Conservation (phyloP, 1,140 invertebrate genomes). For the Drosophila ohnishii region DNA sequence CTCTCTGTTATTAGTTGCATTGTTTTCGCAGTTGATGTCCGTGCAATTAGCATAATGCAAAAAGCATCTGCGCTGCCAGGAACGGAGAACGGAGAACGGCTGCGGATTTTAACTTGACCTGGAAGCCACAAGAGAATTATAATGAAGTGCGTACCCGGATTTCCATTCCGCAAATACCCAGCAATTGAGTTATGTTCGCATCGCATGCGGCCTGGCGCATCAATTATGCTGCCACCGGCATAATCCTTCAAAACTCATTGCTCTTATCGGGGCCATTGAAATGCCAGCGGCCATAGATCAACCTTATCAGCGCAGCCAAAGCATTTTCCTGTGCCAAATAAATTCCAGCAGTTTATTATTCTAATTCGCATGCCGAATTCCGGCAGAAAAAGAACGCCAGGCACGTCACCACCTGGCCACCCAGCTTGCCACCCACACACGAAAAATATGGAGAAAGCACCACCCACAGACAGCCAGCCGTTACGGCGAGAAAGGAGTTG, state of each 20-base stretch:
- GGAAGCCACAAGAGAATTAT: conserved; percentile 1
- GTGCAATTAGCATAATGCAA: conserved; percentile 57
- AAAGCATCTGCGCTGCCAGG: conserved; percentile 19
- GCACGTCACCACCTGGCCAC: conserved; percentile 22
- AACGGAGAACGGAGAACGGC: neutral
- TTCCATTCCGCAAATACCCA: conserved; percentile 23
- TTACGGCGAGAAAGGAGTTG: conserved; percentile 41
- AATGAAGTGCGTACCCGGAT: conserved; percentile 43
- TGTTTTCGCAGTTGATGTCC: conserved; percentile 50
- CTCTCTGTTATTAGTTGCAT: conserved; percentile 44
- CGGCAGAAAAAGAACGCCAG: conserved; percentile 44
- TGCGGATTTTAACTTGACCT: neutral
- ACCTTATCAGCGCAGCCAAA: conserved; percentile 72
- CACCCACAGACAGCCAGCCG: conserved; percentile 5
- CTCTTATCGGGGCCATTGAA: conserved; percentile 66
- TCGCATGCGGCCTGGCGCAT: conserved; percentile 44
- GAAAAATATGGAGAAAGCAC: conserved; percentile 2
- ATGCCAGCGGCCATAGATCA: conserved; percentile 64
- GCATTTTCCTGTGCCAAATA: conserved; percentile 78
- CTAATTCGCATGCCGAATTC: conserved; percentile 71
- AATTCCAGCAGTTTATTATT: conserved; percentile 76
- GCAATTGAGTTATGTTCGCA: conserved; percentile 46
- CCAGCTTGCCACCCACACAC: neutral
- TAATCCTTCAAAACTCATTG: conserved; percentile 63
- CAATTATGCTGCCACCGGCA: conserved; percentile 43